These are phyloP conservation scores for Zophobas atratus DNA, from an alignment of 1,140 invertebrate species.

Conservation along the genomic window DNA sequence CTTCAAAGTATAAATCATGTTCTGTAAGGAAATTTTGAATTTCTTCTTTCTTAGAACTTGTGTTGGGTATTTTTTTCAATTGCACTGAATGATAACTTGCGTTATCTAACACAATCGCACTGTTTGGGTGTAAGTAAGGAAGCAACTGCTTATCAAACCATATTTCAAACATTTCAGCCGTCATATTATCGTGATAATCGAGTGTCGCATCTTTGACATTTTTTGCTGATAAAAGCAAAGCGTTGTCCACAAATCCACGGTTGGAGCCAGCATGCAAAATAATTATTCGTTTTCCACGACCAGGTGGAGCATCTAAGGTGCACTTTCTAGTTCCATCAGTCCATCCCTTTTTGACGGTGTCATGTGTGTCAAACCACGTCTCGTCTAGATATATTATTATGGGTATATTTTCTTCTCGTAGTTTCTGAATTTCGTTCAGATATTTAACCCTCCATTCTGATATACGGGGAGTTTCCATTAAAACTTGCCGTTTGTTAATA, in stretches of 20 bases:
- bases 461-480: not conserved
- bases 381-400: not conserved
- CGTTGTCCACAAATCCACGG: not conserved
- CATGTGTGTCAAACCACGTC: not conserved
- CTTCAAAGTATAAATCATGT: not conserved
- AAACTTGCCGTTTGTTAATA: not conserved
- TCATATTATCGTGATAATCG: not conserved
- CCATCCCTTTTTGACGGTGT: not conserved
- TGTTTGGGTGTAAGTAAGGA: not conserved
- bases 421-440: too few species aligned
- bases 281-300: not conserved
- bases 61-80: not conserved
- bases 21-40: not conserved
- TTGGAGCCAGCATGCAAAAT: not conserved
- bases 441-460: not conserved
- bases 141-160: not conserved
- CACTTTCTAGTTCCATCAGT: not conserved
- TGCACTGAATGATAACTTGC: not conserved
- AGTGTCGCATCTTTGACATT: not conserved
- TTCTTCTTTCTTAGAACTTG: not conserved
- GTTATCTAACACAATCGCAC: not conserved
- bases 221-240: not conserved
- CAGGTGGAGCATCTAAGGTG: not conserved
- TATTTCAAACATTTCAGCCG: not conserved
- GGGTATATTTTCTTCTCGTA: not conserved